phyloP scores from a whole-genome alignment of 1,140 invertebrate genomes.

The Ganaspis sp. region DNA sequence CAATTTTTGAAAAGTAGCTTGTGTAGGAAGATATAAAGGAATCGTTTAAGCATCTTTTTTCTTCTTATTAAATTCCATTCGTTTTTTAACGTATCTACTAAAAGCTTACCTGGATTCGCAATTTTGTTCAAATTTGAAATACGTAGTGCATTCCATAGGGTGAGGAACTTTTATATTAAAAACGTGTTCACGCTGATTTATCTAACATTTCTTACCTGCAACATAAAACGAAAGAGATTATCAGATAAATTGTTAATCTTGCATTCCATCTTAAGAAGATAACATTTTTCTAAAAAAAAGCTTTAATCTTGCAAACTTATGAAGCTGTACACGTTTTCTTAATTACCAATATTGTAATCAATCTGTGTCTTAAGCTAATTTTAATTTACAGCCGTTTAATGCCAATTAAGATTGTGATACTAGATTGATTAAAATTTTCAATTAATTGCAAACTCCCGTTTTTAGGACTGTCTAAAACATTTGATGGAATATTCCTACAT shows the following conservation, averaged over 20 bases:
- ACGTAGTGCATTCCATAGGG: not conserved
- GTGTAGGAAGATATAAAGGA: too few species aligned
- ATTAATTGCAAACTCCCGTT: not conserved
- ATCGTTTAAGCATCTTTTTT: too few species aligned
- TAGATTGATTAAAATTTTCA: slow-evolving; percentile 8
- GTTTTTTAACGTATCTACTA: not conserved
- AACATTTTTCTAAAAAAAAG: slow-evolving; percentile 31
- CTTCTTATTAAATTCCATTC: not conserved
- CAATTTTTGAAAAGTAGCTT: too few species aligned
- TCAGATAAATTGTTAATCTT: slow-evolving; percentile 33
- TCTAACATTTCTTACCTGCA: slow-evolving; percentile 46
- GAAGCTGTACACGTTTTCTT: not conserved
- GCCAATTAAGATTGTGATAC: not conserved
- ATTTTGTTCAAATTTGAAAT: not conserved
- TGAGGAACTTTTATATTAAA: not conserved
- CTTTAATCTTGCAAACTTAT: slow-evolving; percentile 31
- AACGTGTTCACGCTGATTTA: slow-evolving; percentile 9
- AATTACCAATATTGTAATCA: not conserved
- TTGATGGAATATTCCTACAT: too few species aligned
- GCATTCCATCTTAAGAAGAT: slow-evolving; percentile 33
- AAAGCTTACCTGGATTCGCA: not conserved
- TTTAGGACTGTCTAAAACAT: too few species aligned
- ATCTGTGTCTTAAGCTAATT: not conserved
- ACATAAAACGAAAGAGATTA: slow-evolving; percentile 45
- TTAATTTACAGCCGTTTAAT: slow-evolving; percentile 24